phyloP scores from a whole-genome alignment of 2,113 vertebrate species.

The Delphinus delphis region DNA sequence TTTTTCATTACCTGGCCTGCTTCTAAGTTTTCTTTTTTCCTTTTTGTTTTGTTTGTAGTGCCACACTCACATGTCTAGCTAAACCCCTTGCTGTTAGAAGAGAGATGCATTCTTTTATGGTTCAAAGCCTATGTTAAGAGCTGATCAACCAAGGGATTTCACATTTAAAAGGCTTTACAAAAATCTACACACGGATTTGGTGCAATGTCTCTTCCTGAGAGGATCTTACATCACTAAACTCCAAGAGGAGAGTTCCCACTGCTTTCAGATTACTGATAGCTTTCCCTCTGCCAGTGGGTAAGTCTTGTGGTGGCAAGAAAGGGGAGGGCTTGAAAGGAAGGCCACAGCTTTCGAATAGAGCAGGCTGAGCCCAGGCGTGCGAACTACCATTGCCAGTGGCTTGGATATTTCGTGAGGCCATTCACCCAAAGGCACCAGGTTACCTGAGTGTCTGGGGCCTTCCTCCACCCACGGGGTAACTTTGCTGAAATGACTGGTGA shows the following conservation, averaged over 20 bases:
- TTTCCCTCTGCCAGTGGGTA: not conserved
- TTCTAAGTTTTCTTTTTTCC: not conserved
- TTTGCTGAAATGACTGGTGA: not conserved
- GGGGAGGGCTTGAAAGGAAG: not conserved
- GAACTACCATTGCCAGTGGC: no score
- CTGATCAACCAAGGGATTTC: not conserved
- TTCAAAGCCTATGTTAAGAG: slow-evolving; percentile 68
- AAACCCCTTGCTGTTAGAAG: slow-evolving; percentile 13
- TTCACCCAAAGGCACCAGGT: no score
- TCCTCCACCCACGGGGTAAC: no score
- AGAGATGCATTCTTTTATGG: slow-evolving; percentile 51
- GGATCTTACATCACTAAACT: not conserved
- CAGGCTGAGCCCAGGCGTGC: not conserved
- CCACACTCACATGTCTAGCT: not conserved
- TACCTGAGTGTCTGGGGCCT: not conserved
- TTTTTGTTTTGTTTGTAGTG: not conserved
- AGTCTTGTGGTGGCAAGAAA: not conserved
- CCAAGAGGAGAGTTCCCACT: not conserved
- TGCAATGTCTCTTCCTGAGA: slow-evolving; percentile 31
- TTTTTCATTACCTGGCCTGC: not conserved
- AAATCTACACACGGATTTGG: slow-evolving; percentile 21
- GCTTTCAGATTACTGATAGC: not conserved
- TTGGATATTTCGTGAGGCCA: not conserved
- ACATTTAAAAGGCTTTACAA: slow-evolving; percentile 51
- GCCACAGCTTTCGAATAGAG: not conserved